Conservation (phyloP, 2,888 invertebrate species). For the Iselma pallidipennis region DNA sequence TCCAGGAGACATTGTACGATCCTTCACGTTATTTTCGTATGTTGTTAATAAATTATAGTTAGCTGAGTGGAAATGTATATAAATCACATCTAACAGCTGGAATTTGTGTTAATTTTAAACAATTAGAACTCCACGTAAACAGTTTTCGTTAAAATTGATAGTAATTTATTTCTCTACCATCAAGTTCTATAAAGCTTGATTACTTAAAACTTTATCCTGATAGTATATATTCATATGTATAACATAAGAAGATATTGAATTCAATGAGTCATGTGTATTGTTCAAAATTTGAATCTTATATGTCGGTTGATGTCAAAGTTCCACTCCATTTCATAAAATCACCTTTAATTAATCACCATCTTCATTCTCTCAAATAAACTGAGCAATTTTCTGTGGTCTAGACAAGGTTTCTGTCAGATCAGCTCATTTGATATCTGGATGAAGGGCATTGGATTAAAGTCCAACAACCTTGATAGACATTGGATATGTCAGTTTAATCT, state of each 20-base stretch:
- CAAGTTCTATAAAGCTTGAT: too few relatives aligned
- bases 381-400: not conserved
- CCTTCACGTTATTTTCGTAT: not conserved
- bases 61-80: constrained; percentile 10
- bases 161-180: too few relatives aligned
- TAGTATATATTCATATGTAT: too few relatives aligned
- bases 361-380: not conserved
- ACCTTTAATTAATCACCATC: not conserved
- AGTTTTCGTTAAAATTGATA: too few relatives aligned
- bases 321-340: not conserved
- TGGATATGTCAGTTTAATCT: not conserved
- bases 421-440: not conserved
- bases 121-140: too few relatives aligned
- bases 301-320: too few relatives aligned
- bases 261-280: too few relatives aligned
- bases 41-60: constrained; percentile 14
- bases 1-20: not conserved
- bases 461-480: not conserved
- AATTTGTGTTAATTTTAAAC: constrained; percentile 13
- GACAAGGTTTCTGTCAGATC: not conserved
- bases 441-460: not conserved
- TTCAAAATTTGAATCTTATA: too few relatives aligned
- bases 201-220: too few relatives aligned
- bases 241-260: too few relatives aligned
- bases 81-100: constrained; percentile 11